Percentiles rank a stretch among this genome's conserved stretches.
These are phyloP conservation scores for Syngnathus acus DNA, from an alignment of 2,797 vertebrate genomes.

Conservation along the genomic window DNA sequence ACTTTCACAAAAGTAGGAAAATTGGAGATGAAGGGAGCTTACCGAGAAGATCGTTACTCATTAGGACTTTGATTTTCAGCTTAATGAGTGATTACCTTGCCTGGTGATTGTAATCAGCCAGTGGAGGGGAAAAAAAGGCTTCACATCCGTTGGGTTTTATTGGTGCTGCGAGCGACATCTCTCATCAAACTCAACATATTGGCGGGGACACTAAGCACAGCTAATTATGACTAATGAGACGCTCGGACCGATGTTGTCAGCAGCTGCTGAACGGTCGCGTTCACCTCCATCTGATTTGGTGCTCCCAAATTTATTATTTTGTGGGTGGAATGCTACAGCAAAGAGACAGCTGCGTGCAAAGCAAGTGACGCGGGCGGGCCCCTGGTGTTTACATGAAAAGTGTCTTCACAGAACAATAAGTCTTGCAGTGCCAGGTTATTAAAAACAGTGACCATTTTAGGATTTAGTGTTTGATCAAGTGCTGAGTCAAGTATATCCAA, in stretches of 20 bases:
- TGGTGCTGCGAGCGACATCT: slow-evolving; percentile 38
- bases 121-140: slow-evolving; percentile 9
- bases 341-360: slow-evolving; percentile 16
- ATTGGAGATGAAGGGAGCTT: slow-evolving; percentile 26
- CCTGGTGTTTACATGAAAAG: slow-evolving; percentile 6
- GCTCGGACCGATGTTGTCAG: slow-evolving; percentile 59
- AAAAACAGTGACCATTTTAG: background rate
- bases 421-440: background rate
- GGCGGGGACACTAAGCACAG: slow-evolving; percentile 60
- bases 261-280: slow-evolving; percentile 45
- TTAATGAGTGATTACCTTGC: slow-evolving; percentile 41
- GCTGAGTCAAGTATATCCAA: background rate
- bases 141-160: slow-evolving; percentile 49
- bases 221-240: slow-evolving; percentile 65
- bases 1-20: slow-evolving; percentile 2
- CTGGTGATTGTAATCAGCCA: slow-evolving; percentile 43
- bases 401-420: background rate
- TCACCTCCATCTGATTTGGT: slow-evolving; percentile 30
- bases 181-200: slow-evolving; percentile 60
- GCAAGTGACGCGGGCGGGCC: background rate
- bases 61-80: slow-evolving; percentile 28
- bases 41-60: slow-evolving; percentile 29
- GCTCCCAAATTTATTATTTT: slow-evolving; percentile 23
- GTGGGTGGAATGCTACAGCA: slow-evolving; percentile 22
- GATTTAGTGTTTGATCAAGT: background rate